These are phyloP conservation scores for Leptopterna dolabrata DNA, from an alignment of 2,888 invertebrate species.

Conservation along the genomic window DNA sequence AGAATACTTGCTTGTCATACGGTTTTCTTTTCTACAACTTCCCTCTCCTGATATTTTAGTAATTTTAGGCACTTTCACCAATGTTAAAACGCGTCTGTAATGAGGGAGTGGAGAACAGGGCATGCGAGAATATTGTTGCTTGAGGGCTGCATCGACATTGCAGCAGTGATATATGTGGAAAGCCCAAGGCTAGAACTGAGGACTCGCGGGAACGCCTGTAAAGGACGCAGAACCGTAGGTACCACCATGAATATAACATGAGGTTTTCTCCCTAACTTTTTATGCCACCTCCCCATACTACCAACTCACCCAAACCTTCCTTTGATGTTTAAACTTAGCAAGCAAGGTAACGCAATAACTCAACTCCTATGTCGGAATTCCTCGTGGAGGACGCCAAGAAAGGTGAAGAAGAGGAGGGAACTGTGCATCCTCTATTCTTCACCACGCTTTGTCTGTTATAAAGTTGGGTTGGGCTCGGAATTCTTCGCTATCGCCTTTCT, in stretches of 20 bases:
- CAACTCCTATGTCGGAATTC: background rate
- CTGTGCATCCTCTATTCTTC: background rate
- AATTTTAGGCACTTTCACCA: no score
- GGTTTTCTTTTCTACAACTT: no score
- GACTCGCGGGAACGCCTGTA: background rate
- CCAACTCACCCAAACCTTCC: background rate
- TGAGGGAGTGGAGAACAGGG: no score
- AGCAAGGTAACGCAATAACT: background rate
- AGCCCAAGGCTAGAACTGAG: no score
- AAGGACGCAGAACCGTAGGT: background rate
- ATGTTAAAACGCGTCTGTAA: no score
- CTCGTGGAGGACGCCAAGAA: background rate
- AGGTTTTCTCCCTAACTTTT: background rate
- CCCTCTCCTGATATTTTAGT: no score
- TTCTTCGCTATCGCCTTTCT: background rate
- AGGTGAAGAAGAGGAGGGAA: background rate
- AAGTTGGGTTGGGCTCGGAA: background rate
- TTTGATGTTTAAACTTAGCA: background rate
- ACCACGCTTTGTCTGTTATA: background rate
- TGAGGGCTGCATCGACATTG: no score
- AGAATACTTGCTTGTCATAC: no score
- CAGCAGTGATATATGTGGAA: no score
- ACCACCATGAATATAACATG: background rate
- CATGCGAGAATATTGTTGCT: no score
- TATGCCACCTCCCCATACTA: background rate